Base-by-base conservation (phyloP, 2,888 invertebrate genomes). In the Anodontia alba region DNA sequence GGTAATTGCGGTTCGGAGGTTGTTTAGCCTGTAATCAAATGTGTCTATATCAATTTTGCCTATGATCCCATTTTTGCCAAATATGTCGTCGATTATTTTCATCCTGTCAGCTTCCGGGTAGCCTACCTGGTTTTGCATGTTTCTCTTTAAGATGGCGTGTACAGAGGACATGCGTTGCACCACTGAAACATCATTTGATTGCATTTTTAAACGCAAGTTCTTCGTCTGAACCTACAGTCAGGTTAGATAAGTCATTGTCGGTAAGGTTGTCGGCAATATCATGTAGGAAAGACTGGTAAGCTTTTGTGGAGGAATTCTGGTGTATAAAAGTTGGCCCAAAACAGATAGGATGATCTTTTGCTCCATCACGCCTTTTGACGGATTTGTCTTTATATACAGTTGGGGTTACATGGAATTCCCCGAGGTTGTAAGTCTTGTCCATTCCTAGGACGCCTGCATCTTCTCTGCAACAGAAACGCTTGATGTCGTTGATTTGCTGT, bases 381-480 rank as follows among this genome's bases (percentile, higher is more conserved):
- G 69, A 69, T 3, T 23, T 8, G 42, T 69, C 23, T 54, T 83
- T 80, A 33, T 74, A 80, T 0, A 83, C 73, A 7, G 77, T 80
- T 0, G 77, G 76, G 12, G 77, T 74, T 0, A 83, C 71, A 26
- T 74, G 70, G 31, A 79, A 80, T n/a, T 79, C 74, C 15, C 77
- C 83, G 0, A 80, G 54, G 31, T 80, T 74, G 33, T 70, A 83
- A 2, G 77, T 83, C 29, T 77, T 83, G 43, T 83, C 80, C 20
- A 80, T 77, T 2, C 74, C 67, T n/a, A 83, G 23, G 15, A 83
- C 74, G 17, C 29, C 23, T 1, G 74, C 80, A 12, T 31, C 36
- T 0, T 68, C 68, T 23, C 26, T 71, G 23, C 79, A 83, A 23
- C 80, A 83, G 51, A 80, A 80, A 12, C 75, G 20, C 8, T 72